Base-by-base conservation (phyloP, 64 coral and sea anemone species). In the Catalaphyllia jardinei region DNA sequence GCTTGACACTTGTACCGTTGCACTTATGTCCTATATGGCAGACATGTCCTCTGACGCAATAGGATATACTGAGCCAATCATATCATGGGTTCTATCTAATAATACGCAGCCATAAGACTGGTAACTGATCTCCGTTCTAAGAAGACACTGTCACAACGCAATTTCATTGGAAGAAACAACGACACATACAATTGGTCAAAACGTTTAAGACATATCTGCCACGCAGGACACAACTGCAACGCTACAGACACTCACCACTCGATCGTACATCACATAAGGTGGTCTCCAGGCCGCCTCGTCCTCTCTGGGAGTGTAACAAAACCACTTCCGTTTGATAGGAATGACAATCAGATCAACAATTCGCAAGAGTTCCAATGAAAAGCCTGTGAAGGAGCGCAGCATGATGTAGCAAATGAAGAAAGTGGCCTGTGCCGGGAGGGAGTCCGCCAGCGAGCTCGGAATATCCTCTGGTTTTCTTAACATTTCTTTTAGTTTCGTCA, bases 371-470 rank as follows among this genome's bases (percentile, higher is more conserved):
- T 98, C 96, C 14, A 98, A 9, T 2, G 93, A 87, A 35, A 93
- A 90, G 3, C 86, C 87, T 29, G 83, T 89, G 9, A 94, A 88
- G 4, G 87, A 78, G 20, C 88, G 87, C 60, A 98, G 76, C 89
- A 98, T 89, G 62, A 95, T 86, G 62, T 90, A 95, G 28, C 86
- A 93, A 65, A 98, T 98, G 31, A 98, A 98, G 64, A 98, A 98
- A 20, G 91, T 94, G 3, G 96, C 92, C 52, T 92, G 93, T 11
- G 86, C 86, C 19, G 96, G 96, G 15, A 98, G 83, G 16, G 94
- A 92, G 16, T 86, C 46, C 22, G 96, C 96, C 12, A 98, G 83
- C 27, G 24, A 76, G 0, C 38, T 35, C 16, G 94, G 87, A 24
- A 95, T 93, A 16, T 92, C 62, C 16, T 71, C 72, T 22, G 96